Conservation (phyloP, 2,113 vertebrate species). For the Butorides virescens region DNA sequence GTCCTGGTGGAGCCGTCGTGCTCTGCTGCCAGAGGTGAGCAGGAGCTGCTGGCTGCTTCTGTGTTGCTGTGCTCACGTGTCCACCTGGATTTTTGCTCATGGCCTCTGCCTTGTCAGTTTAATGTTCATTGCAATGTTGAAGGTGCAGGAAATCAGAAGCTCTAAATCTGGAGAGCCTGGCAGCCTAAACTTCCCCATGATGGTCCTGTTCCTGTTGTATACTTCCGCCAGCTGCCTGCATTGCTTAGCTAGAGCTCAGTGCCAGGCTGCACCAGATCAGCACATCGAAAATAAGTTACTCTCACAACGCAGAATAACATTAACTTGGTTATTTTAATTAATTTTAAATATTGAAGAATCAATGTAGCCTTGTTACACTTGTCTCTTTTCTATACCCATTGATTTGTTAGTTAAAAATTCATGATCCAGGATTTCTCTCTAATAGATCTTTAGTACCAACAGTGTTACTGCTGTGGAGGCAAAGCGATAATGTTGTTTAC, state of each 20-base stretch:
- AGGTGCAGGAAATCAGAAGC: background rate
- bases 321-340: background rate
- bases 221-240: background rate
- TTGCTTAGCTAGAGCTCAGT: background rate
- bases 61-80: rapidly evolving
- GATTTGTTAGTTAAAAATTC: background rate
- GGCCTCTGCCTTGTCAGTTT: background rate
- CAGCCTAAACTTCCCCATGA: background rate
- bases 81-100: background rate
- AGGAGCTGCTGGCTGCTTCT: background rate
- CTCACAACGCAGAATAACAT: background rate
- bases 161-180: background rate
- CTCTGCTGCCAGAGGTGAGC: background rate
- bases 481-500: background rate
- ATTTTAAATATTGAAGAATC: background rate
- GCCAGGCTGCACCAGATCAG: background rate
- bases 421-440: background rate
- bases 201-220: background rate
- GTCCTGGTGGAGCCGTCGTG: rapidly evolving
- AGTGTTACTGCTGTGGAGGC: background rate
- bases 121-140: background rate
- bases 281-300: background rate
- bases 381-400: background rate
- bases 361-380: background rate
- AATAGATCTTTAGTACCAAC: background rate